These are phyloP conservation scores for Rhyacophila evoluta DNA, from an alignment of 2,888 invertebrate genomes.

Conservation along the genomic window DNA sequence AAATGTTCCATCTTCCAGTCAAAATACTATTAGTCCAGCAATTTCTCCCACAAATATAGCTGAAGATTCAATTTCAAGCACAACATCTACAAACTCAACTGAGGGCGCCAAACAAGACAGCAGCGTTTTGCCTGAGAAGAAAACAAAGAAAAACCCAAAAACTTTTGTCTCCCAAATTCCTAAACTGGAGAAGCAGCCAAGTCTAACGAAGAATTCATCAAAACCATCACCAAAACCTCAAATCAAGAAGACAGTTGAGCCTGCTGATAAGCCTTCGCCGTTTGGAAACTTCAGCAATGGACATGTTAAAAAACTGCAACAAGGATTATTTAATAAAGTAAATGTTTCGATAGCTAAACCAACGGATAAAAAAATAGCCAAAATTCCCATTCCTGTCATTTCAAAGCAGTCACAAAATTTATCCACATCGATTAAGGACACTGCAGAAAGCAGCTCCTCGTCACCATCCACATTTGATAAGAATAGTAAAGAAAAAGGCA, in stretches of 20 bases:
- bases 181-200: conserved; percentile 47
- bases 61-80: background rate
- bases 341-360: conserved; percentile 44
- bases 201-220: conserved; percentile 61
- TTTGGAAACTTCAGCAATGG: conserved; percentile 67
- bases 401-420: conserved; percentile 30
- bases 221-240: conserved; percentile 66
- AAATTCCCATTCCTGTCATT: conserved; percentile 53
- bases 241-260: conserved; percentile 62
- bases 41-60: background rate
- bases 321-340: conserved; percentile 62
- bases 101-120: background rate
- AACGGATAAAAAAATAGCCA: conserved; percentile 44
- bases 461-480: conserved; percentile 7
- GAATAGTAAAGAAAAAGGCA: background rate
- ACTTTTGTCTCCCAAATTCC: conserved; percentile 53
- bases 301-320: conserved; percentile 67
- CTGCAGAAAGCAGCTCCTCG: conserved; percentile 43
- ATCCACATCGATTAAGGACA: conserved; percentile 37
- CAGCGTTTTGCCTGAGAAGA: background rate
- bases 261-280: conserved; percentile 63
- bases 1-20: background rate
- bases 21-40: background rate
- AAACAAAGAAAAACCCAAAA: conserved; percentile 43
- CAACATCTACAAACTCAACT: background rate